Percentiles rank a stretch among this genome's conserved stretches.
Evolutionary conservation across 2,888 invertebrate species (phyloP).

Genomic region (Drosophila monieri): DNA sequence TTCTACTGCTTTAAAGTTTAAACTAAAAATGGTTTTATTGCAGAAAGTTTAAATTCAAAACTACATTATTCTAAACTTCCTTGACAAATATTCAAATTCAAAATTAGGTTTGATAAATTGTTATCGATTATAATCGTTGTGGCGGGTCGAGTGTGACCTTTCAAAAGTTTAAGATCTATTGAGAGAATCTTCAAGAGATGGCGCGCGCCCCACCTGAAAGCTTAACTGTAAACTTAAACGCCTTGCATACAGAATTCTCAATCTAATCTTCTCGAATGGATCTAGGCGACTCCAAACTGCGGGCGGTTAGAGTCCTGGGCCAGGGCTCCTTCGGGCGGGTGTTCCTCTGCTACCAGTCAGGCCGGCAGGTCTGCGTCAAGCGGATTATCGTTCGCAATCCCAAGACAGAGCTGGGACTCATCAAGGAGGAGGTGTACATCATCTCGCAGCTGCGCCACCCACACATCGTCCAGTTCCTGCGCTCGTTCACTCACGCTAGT

Average conservation of each 20-base stretch:
- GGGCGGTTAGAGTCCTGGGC: slow-evolving; percentile 74
- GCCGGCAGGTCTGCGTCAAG: slow-evolving; percentile 75
- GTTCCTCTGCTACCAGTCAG: slow-evolving; percentile 68
- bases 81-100: not conserved
- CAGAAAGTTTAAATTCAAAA: too few relatives aligned
- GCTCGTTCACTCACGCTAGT: slow-evolving; percentile 72
- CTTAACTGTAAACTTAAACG: slow-evolving; percentile 8
- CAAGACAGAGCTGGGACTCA: slow-evolving; percentile 67
- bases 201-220: not conserved
- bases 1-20: not conserved
- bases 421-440: slow-evolving; percentile 82
- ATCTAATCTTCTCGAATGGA: slow-evolving; percentile 63
- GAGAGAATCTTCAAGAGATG: not conserved
- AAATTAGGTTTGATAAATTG: slow-evolving; percentile 4
- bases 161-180: not conserved
- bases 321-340: slow-evolving; percentile 79
- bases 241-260: not conserved
- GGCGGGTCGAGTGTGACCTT: not conserved
- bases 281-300: slow-evolving; percentile 71
- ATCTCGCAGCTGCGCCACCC: slow-evolving; percentile 82
- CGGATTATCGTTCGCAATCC: slow-evolving; percentile 78
- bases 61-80: too few relatives aligned
- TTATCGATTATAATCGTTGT: not conserved
- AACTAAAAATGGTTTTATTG: not conserved
- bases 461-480: slow-evolving; percentile 80